Base-by-base conservation (phyloP, 2,113 vertebrate species). In the Noturus placidus region DNA sequence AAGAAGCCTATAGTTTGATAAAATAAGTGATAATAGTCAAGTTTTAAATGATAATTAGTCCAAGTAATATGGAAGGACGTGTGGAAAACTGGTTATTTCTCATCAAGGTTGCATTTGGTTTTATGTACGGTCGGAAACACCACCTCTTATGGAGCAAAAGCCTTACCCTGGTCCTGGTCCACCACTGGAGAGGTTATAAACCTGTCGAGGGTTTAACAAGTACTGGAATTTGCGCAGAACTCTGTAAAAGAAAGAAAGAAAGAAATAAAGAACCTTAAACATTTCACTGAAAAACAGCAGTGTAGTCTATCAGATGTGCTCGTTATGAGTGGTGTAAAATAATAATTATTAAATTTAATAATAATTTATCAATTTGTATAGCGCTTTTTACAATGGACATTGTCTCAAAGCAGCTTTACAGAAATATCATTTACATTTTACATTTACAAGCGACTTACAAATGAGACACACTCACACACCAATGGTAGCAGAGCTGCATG, bases 221-320 rank as follows among this genome's bases (percentile, higher is more conserved):
- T 96, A 96, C 89, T 97, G 97, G 93, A 98, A 97, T 92, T 97
- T 98, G 84, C 97, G 94, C 86, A 98, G 95, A 72, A 99, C 96
- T 90, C 97, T 99, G 92, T 92, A 78, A 86, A 72, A 52, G 7
- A 87, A 87, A 80, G 20, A 7, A 77, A 74, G 35, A 76, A 82
- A 70, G 11, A 52, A 5, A 85, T 50, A 33, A 50, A 38, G 2
- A 46, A 46, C 27, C 14, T 33, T 77, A 7, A 82, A 9, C 70
- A 3, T 3, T 42, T 15, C 25, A n/a, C 25, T 52, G 25, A 50
- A 52, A 78, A 78, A 52, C 74, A 50, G 22, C 42, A 52, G 5
- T 30, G 50, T 17, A 54, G 25, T 15, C 9, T 10, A n/a, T 78
- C 46, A 54, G 46, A 15, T 50, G 4, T 27, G 20, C 19, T 13